Evolutionary conservation across 1,140 invertebrate species (phyloP).

Genomic region (Psix sp.): DNA sequence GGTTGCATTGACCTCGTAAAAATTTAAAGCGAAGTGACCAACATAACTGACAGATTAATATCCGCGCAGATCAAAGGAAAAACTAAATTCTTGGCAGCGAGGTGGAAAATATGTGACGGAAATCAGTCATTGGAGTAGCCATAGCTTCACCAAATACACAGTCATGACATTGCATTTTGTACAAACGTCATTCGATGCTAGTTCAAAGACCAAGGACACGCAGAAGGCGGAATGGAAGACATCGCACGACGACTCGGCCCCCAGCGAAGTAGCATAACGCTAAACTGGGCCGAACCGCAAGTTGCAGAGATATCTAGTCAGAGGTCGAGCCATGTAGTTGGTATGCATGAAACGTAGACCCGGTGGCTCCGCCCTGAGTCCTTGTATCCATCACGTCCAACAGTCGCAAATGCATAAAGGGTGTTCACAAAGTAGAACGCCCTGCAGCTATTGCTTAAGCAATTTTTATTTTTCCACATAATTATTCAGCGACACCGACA

Average conservation of each 20-base stretch:
- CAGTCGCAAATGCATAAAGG: slow-evolving; percentile 34
- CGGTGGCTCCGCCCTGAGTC: slow-evolving; percentile 62
- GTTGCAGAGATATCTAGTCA: slow-evolving; percentile 25
- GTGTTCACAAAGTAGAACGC: slow-evolving; percentile 25
- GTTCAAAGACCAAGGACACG: slow-evolving; percentile 19
- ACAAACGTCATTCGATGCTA: slow-evolving; percentile 17
- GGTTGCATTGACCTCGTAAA: too few relatives aligned
- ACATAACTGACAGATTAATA: slow-evolving; percentile 41
- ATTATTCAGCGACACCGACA: too few relatives aligned
- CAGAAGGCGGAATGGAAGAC: slow-evolving; percentile 37
- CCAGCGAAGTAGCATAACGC: slow-evolving; percentile 10
- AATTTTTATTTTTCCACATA: slow-evolving; percentile 3
- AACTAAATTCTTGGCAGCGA: slow-evolving; percentile 8
- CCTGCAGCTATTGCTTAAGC: slow-evolving; percentile 12
- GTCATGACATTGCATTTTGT: slow-evolving; percentile 28
- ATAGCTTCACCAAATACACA: slow-evolving; percentile 13
- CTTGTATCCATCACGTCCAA: slow-evolving; percentile 70
- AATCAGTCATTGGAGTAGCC: slow-evolving; percentile 22
- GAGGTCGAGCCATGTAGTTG: slow-evolving; percentile 57
- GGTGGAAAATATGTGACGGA: slow-evolving; percentile 1
- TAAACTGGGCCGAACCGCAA: slow-evolving; percentile 34
- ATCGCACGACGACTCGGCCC: not conserved
- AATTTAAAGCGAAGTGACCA: slow-evolving; percentile 24
- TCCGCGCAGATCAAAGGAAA: slow-evolving; percentile 14
- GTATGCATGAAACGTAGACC: slow-evolving; percentile 67